phyloP scores from a whole-genome alignment of 2,797 vertebrate genomes.

The Eremophila alpestris region DNA sequence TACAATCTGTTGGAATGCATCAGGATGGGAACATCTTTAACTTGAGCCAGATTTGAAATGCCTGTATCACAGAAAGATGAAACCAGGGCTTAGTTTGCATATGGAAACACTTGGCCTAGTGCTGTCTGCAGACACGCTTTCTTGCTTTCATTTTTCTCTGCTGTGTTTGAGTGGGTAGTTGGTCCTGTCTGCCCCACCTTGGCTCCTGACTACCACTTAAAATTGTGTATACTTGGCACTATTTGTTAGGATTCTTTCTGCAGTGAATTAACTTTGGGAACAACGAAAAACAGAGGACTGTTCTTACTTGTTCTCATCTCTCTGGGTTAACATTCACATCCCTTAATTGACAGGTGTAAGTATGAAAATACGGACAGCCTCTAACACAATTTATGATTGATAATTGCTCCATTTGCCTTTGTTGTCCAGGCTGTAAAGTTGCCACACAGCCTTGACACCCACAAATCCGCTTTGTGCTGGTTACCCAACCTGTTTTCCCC shows the following conservation, averaged over 20 bases:
- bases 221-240: neutral
- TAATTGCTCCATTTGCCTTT: neutral
- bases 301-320: neutral
- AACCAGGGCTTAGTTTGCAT: neutral
- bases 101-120: accelerated
- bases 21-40: neutral
- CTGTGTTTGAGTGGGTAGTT: neutral
- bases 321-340: neutral
- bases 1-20: neutral
- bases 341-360: neutral
- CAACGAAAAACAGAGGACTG: neutral
- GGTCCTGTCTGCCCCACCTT: neutral
- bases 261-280: neutral
- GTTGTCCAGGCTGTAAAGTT: neutral
- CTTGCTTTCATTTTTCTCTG: neutral
- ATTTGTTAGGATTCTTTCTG: neutral
- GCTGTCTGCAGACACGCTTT: neutral
- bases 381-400: accelerated
- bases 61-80: neutral
- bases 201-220: neutral
- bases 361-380: neutral
- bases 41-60: neutral
- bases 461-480: neutral
- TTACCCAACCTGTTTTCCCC: neutral
- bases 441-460: neutral